Base-by-base conservation (phyloP, 2,113 vertebrate species). In the Mormoops blainvillei region DNA sequence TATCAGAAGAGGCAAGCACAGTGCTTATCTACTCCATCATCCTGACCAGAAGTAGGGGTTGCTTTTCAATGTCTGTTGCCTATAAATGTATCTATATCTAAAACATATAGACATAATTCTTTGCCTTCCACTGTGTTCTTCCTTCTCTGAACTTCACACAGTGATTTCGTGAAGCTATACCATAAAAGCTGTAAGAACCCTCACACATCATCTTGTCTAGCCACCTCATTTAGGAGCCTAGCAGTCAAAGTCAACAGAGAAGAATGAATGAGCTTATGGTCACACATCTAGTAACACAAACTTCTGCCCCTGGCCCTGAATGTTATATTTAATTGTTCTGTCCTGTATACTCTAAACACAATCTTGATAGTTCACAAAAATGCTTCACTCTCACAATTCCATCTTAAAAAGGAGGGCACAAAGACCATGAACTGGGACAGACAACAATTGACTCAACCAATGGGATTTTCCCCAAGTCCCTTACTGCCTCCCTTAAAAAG, bases 71-170 rank as follows among this genome's bases (percentile, higher is more conserved):
- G 31, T 52, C 86, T 0, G 0, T 13, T 8, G 6, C 45, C 45
- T 73, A 2, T 14, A 41, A 11, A 43, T 12, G 5, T 1, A 14
- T 36, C 74, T 19, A 3, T 15, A 10, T 11, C 31, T 41, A 15
- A 8, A 3, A 16, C 9, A 6, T 12, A 18, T 15, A 31, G 0
- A 9, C 65, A 43, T 2, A 31, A 28, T 1, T n/a, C n/a, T 33
- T 28, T n/a, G 38, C 19, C 78, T 16, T 41, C 15, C 38, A 12
- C 20, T 5, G 14, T 9, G 0, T 15, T 54, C 68, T 82, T 78
- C 24, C 45, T 61, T 50, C 65, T 87, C 81, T 48, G 52, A n/a
- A 19, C 48, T 68, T 31, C 61, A 50, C 52, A 33, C 0, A 14
- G 31, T 58, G 43, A 50, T 45, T 10, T 56, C 20, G 8, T 2